phyloP scores from a whole-genome alignment of 1,140 invertebrate species.

The Paraescarpia echinospica region DNA sequence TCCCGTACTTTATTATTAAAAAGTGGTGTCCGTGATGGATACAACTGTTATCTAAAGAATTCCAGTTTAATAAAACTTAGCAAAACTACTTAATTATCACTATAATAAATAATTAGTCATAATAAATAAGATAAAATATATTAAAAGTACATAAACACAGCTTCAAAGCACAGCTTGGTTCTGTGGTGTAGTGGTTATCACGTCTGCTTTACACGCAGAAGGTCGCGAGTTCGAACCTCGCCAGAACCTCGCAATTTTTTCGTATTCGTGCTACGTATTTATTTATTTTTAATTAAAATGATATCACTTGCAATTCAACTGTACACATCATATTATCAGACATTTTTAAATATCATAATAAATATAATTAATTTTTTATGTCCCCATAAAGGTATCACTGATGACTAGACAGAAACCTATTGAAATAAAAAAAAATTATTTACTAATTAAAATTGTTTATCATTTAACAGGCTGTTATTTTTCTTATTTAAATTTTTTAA shows the following conservation, averaged over 20 bases:
- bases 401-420: no score
- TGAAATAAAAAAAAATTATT: no score
- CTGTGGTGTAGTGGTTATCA: slow-evolving; percentile 40
- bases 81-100: not conserved
- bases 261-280: not conserved
- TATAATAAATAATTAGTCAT: not conserved
- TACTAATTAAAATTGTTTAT: no score
- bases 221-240: slow-evolving; percentile 38
- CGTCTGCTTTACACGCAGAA: slow-evolving; percentile 40
- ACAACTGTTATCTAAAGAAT: not conserved
- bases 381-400: no score
- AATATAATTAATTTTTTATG: no score
- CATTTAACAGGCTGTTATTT: no score
- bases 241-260: slow-evolving; percentile 25
- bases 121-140: not conserved
- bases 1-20: not conserved
- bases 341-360: no score
- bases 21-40: not conserved
- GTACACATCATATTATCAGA: no score
- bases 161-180: slow-evolving; percentile 14
- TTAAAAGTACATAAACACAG: not conserved
- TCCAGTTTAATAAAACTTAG: not conserved
- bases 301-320: not conserved
- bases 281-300: not conserved
- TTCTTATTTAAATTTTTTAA: no score